Base-by-base conservation (phyloP, 2,113 vertebrate species). In the Phrynosoma platyrhinos region DNA sequence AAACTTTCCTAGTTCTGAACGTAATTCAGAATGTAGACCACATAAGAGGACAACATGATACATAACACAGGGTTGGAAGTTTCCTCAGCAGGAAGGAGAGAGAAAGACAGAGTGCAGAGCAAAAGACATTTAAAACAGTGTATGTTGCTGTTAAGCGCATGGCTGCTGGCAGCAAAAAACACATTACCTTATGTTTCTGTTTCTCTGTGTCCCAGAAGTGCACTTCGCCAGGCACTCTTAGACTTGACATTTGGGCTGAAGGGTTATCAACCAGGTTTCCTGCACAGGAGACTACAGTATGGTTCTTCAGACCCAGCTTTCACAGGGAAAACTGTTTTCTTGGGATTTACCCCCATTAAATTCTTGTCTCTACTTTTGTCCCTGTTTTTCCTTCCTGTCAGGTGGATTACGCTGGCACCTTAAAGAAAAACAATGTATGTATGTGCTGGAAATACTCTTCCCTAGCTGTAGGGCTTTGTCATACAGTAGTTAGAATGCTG, bases 151-250 rank as follows among this genome's bases (percentile, higher is more conserved):
- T 0, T 1, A 5, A 64, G 88, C 83, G 12, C 2, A 94, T 93
- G 94, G 95, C 88, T 82, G 0, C 64, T 4, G 32, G 83, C 68
- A 4, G 12, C 88, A 93, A 92, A 96, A 95, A 94, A 93, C 94
- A 85, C 52, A 64, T 72, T 23, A 55, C 52, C 55, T 21, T 18
- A 27, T 20, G 71, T 55, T 76, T 77, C 74, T 68, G 32, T 83
- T 53, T 83, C 87, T 68, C 40, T 3, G 1, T 53, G 42, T 36
- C 23, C 58, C 62, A 30, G 68, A 71, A 30, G 68, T 52, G 36
- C 30, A 21, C 30, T n/a, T 53, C 27, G 64, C 25, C 36, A 42
- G 14, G 25, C 74, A 42, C 4, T 21, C 23, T 30, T 32, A 42
- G 36, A 30, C 18, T 13, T 42, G 72, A 47, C 40, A 21, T 52